Evolutionary conservation across 1,140 invertebrate species (phyloP).

Genomic region (Bombus cullumanus): DNA sequence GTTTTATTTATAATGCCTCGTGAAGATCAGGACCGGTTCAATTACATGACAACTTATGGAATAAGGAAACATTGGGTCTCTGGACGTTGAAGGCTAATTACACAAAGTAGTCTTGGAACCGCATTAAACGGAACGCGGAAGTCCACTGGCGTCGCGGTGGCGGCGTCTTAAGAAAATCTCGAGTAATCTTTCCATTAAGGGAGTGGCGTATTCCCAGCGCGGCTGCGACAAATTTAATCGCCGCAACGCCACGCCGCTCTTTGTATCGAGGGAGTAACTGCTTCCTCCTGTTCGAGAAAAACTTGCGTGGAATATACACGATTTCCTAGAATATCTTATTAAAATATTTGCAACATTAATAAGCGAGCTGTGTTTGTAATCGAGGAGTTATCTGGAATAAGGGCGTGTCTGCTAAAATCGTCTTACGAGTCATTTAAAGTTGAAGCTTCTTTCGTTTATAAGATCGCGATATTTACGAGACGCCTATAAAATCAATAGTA

Average conservation of each 20-base stretch:
- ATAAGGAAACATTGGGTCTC: not conserved
- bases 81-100: conserved; percentile 30
- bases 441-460: no score
- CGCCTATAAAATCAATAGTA: no score
- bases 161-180: conserved; percentile 26
- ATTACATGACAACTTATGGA: conserved; percentile 24
- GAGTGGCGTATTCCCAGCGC: not conserved
- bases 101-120: conserved; percentile 26
- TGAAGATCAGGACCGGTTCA: not conserved
- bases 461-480: no score
- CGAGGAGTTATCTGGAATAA: no score
- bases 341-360: no score
- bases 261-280: not conserved
- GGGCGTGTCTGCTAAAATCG: no score
- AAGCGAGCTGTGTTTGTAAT: no score
- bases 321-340: no score
- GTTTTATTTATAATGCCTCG: not conserved
- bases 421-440: no score
- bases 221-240: conserved; percentile 26
- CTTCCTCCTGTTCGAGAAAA: not conserved
- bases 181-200: conserved; percentile 42
- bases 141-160: not conserved
- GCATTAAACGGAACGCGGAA: conserved; percentile 10
- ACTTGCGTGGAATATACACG: not conserved
- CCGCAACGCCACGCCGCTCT: not conserved